Evolutionary conservation across 2,888 invertebrate species (phyloP).

Genomic region (Meganola albula): DNA sequence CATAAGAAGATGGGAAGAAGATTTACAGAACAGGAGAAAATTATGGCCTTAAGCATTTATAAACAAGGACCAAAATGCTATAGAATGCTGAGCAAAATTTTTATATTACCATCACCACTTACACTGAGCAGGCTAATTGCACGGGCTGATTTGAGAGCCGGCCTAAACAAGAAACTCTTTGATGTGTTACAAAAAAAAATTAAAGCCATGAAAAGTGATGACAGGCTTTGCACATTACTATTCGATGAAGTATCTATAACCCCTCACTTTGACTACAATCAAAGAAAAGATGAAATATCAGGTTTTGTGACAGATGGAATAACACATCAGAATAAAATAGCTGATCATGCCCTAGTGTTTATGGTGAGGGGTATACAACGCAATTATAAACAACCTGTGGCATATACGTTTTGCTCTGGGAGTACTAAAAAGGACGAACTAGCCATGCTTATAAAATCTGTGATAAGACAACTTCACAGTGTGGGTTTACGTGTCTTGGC

Average conservation of each 20-base stretch:
- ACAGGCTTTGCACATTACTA: conserved; percentile 3
- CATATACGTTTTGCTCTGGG: conserved; percentile 5
- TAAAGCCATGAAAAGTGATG: not conserved
- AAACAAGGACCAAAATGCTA: conserved; percentile 18
- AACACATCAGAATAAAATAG: conserved; percentile 3
- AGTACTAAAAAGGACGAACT: conserved; percentile 1
- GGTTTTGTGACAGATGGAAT: conserved; percentile 5
- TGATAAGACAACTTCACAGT: conserved; percentile 2
- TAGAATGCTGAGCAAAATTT: conserved; percentile 15
- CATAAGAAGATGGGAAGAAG: conserved; percentile 4
- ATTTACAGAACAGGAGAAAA: conserved; percentile 8
- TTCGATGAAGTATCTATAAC: conserved; percentile 9
- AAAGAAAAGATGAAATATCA: conserved; percentile 2
- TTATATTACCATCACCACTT: conserved; percentile 18
- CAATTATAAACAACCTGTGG: conserved; percentile 4
- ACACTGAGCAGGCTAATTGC: conserved; percentile 14
- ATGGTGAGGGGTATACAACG: conserved; percentile 1
- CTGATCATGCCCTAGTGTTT: conserved; percentile 6
- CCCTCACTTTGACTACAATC: conserved; percentile 1
- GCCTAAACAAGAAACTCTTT: conserved; percentile 4
- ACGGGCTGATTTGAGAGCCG: conserved; percentile 4
- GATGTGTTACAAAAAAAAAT: conserved; percentile 1
- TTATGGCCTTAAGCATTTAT: conserved; percentile 9
- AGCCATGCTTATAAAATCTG: not conserved
- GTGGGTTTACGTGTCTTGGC: conserved; percentile 7